Conservation (phyloP, 2,113 vertebrate genomes). For the Hymenochirus boettgeri region DNA sequence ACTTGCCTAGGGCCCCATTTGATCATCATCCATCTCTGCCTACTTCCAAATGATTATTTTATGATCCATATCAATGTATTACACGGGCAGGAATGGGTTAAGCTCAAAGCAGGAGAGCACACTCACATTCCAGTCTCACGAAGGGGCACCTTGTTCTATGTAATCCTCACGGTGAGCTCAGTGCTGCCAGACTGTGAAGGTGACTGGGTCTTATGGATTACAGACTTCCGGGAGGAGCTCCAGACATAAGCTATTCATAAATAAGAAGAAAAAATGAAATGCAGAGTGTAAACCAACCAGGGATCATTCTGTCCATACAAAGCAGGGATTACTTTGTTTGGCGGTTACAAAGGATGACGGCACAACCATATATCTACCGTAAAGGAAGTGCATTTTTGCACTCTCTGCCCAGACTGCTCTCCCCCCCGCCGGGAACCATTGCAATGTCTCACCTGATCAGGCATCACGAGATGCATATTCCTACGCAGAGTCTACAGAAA, state of each 20-base stretch:
- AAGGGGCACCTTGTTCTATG: too few species aligned
- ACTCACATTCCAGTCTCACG: too few species aligned
- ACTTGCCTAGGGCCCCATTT: too few species aligned
- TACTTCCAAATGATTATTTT: too few species aligned
- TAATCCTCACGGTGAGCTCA: too few species aligned
- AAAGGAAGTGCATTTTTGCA: slow-evolving; percentile 51
- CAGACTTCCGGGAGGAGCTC: slow-evolving; percentile 31
- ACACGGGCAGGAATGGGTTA: too few species aligned
- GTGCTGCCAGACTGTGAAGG: slow-evolving; percentile 3
- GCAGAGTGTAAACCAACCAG: slow-evolving; percentile 33
- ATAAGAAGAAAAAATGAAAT: slow-evolving; percentile 43
- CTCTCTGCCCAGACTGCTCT: slow-evolving; percentile 44
- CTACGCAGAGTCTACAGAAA: not conserved
- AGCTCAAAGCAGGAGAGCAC: too few species aligned
- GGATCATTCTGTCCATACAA: slow-evolving; percentile 48
- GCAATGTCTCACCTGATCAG: slow-evolving; percentile 54
- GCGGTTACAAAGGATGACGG: slow-evolving; percentile 50
- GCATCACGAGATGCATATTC: not conserved
- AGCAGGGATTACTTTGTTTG: slow-evolving; percentile 40
- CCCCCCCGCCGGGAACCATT: slow-evolving; percentile 51
- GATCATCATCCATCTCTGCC: too few species aligned
- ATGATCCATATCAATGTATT: too few species aligned
- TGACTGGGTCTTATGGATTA: slow-evolving; percentile 33
- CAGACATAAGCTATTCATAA: slow-evolving; percentile 12
- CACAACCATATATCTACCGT: slow-evolving; percentile 52